Evolutionary conservation across 1,140 invertebrate genomes (phyloP), one percentile per base, ranked within the genome.

Genomic region (Temnothorax longispinosus): DNA sequence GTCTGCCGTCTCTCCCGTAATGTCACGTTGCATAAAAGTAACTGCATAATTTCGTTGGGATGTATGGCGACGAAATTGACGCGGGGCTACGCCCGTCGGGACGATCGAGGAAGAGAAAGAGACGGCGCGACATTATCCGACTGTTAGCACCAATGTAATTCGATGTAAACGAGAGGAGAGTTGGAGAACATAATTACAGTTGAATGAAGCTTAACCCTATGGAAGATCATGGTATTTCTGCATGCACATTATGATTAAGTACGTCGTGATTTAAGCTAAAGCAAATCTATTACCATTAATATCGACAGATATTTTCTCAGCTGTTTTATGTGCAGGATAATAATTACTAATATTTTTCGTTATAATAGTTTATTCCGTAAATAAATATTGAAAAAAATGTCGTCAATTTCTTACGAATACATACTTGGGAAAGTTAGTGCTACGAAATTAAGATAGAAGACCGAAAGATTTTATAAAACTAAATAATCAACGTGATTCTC

Each of bases 1-100:
- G 56, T 41, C 52, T 35, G 82, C 11, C 41, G 67, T 62, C 56
- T 62, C 56, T 81, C 56, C 38, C 64, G 81, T 76, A 88, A 82
- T 80, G 65, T 72, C 76, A 78, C 64, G 87, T 85, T 86, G 87
- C 74, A 21, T 50, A 56, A 77, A 88, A 81, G 47, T 77, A 84
- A 74, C 38, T 56, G 80, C 80, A 84, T 84, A 84, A 84, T 84
- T 82, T 74, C 80, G 67, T 74, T 21, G 32, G 27, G 80, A 74
- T 82, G 71, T 35, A 82, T 13, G 67, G 7, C 67, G 41, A 18
- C 67, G 27, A 60, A 74, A 72, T 27, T 67, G 41, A 38, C n/a
- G 47, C 7, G 13, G 60, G 60, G n/a, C 32, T 52, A 80, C 47
- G 77, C 80, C 78, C 80, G 54, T 84, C 80, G 69, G n/a, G 69